A percentile compares a stretch with the other conserved stretches of the same genome.
phyloP scores from a whole-genome alignment of 53 echinoderm and acorn worm species.

The Patiria pectinifera region DNA sequence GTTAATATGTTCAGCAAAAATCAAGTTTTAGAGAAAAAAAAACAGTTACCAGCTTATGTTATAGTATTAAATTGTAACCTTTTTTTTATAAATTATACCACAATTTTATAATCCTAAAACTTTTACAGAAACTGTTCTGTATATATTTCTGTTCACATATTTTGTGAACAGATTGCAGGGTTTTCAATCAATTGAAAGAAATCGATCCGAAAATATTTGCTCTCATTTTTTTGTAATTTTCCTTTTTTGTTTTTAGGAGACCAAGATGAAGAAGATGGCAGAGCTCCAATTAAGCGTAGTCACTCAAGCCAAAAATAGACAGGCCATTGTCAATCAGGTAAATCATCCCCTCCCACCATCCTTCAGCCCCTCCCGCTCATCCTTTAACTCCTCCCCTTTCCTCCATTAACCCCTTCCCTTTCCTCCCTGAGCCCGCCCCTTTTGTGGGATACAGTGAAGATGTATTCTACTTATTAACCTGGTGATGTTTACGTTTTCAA shows the following conservation, averaged over 20 bases:
- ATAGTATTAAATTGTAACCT: too few species aligned
- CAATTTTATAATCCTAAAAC: too few species aligned
- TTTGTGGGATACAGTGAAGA: not conserved
- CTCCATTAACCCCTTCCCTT: not conserved
- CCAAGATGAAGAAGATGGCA: constrained; percentile 98
- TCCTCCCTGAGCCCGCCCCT: not conserved
- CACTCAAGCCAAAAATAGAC: constrained; percentile 80
- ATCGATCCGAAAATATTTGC: not conserved
- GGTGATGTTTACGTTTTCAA: not conserved
- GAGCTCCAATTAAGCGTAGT: constrained; percentile 89
- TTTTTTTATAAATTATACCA: too few species aligned
- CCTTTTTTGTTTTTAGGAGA: constrained; percentile 68
- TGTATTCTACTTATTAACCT: not conserved
- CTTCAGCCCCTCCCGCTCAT: too few species aligned
- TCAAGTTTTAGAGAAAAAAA: too few species aligned
- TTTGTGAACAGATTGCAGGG: too few species aligned
- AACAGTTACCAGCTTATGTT: too few species aligned
- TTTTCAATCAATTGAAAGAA: not conserved
- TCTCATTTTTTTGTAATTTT: not conserved
- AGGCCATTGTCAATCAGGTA: constrained; percentile 91
- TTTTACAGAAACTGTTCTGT: too few species aligned
- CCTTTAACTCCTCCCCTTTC: too few species aligned
- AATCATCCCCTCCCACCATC: not conserved
- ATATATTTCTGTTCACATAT: too few species aligned
- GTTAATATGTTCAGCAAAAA: too few species aligned